Conservation (phyloP, 2,888 invertebrate genomes). For the Tinea pellionella region DNA sequence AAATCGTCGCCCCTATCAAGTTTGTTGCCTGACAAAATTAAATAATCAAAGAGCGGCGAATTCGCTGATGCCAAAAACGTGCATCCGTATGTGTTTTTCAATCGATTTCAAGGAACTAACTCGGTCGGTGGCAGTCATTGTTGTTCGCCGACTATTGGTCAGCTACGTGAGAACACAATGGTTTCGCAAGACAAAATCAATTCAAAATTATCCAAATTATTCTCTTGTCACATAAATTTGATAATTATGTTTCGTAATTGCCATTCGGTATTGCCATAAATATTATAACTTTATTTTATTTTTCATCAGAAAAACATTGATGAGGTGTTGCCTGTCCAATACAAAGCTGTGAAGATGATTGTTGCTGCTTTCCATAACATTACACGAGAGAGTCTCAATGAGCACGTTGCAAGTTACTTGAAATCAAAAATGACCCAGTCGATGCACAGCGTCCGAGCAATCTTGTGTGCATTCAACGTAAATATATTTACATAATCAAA, state of each 20-base stretch:
- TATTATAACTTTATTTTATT: not conserved
- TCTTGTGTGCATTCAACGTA: conserved; percentile 77
- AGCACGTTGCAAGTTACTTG: conserved; percentile 43
- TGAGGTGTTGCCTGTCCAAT: conserved; percentile 67
- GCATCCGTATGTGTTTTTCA: conserved; percentile 64
- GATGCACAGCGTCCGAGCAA: conserved; percentile 70
- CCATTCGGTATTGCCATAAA: no score
- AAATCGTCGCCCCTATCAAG: conserved; percentile 7
- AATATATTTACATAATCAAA: conserved; percentile 25
- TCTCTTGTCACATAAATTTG: not conserved
- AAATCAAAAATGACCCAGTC: conserved; percentile 65
- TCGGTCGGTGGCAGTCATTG: conserved; percentile 65
- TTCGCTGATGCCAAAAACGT: conserved; percentile 66
- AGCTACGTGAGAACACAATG: conserved; percentile 64
- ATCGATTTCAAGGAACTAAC: conserved; percentile 61
- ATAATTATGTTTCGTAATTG: no score
- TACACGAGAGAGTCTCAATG: conserved; percentile 56
- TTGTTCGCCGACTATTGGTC: conserved; percentile 47
- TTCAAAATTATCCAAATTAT: conserved; percentile 1
- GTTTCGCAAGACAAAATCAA: conserved; percentile 38
- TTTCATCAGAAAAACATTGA: conserved; percentile 39
- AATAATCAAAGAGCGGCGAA: conserved; percentile 45
- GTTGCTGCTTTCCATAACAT: conserved; percentile 78
- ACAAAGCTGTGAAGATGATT: conserved; percentile 76
- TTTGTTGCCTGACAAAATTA: conserved; percentile 36